A percentile compares a stretch with the other conserved stretches of the same genome.
phyloP scores from a whole-genome alignment of 2,888 invertebrate species.

The Platerodrilus igneus region DNA sequence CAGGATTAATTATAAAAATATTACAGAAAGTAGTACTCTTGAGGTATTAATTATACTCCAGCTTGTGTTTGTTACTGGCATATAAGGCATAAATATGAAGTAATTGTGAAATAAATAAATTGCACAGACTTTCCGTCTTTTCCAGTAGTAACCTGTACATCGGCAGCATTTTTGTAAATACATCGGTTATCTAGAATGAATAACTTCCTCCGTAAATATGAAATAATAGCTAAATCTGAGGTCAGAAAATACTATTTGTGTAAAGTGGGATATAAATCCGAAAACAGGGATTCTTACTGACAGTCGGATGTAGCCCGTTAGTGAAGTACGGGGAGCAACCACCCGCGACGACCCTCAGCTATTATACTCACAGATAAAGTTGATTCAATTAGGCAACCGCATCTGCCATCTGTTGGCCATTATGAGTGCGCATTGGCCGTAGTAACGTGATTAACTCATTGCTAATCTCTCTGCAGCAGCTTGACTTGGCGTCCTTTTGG shows the following conservation, averaged over 20 bases:
- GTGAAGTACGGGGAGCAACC: constrained; percentile 36
- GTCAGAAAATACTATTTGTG: constrained; percentile 14
- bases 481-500: constrained; percentile 28
- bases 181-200: too few species aligned
- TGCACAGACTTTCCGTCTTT: too few species aligned
- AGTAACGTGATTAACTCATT: constrained; percentile 46
- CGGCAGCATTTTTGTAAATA: too few species aligned
- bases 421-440: constrained; percentile 46
- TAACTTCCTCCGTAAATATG: too few species aligned
- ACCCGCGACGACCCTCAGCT: constrained; percentile 45
- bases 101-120: too few species aligned
- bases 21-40: constrained; percentile 20
- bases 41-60: constrained; percentile 19
- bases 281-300: constrained; percentile 31
- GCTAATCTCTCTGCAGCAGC: constrained; percentile 44
- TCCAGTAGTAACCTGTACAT: too few species aligned
- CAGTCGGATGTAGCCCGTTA: constrained; percentile 36
- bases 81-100: constrained; percentile 18
- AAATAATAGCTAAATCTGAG: too few species aligned
- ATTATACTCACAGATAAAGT: constrained; percentile 50
- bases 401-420: constrained; percentile 50
- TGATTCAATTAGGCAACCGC: constrained; percentile 50
- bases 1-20: constrained; percentile 37
- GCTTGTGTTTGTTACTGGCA: constrained; percentile 23
- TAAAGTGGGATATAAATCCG: constrained; percentile 19